Base-by-base conservation (phyloP, 2,888 invertebrate species). In the Pristionchus mayeri region DNA sequence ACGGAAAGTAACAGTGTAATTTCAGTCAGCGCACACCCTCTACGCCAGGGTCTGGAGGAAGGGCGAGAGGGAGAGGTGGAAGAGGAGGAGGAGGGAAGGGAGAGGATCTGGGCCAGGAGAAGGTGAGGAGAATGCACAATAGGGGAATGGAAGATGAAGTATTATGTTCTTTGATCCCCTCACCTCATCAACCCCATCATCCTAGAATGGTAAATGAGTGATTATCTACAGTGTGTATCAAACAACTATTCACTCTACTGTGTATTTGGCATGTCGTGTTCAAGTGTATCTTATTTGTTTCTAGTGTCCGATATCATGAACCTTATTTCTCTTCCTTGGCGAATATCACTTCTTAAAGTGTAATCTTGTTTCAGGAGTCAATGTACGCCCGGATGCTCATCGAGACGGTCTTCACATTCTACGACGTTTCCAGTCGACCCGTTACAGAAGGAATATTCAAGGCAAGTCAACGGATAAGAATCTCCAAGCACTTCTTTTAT, bases 351-450 rank as follows among this genome's bases (percentile, higher is more conserved):
- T 34, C 21, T 60, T 60, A 30, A 60, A 27, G 27, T 63, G 16
- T 63, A 34, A 63, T 37, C 63, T 63, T 27, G 3, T 9, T 34
- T 21, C 48, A 82, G 81, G 63, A 44, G 21, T 27, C 44, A 27
- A 63, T 82, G 81, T 63, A 63, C 63, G 48, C 63, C 7, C 81
- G 81, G 13, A 16, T 82, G 18, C 40, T 82, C 48, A 60, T 82
- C 63, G 81, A 82, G 48, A 52, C 48, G 27, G 34, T 82, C n/a
- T 60, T n/a, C 63, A 30, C 30, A 3, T 82, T 82, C 81, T 82
- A 63, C 48, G 44, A 52, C 21, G n/a, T 37, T 7, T 57, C 34
- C 63, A 63, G 16, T 16, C 1, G 11, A 16, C 63, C 81, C 44
- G 13, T 82, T 6, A 82, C 63, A 3, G 27, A 40, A 16, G 81